Conservation (phyloP, 2,888 invertebrate genomes). For the Holacanthella duospinosa region DNA sequence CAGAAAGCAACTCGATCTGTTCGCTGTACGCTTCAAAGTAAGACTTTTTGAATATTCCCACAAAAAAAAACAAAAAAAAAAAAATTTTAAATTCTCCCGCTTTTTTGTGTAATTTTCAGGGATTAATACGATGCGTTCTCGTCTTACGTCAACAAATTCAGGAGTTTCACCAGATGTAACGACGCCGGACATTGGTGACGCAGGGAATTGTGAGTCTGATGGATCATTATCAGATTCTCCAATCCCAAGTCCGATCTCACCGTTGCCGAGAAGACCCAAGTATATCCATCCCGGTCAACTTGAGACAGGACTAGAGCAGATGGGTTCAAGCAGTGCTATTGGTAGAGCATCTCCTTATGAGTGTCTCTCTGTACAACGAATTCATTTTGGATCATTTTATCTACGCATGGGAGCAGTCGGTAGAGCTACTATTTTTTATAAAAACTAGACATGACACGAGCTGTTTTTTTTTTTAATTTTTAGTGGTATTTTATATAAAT, state of each 20-base stretch:
- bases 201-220: slow-evolving; percentile 18
- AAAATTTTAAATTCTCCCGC: neutral
- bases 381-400: slow-evolving; percentile 34
- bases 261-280: neutral
- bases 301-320: neutral
- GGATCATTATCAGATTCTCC: slow-evolving; percentile 31
- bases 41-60: slow-evolving; percentile 1
- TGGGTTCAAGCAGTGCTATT: neutral
- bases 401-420: slow-evolving; percentile 34
- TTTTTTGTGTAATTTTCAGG: slow-evolving; percentile 16
- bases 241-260: slow-evolving; percentile 15
- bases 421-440: slow-evolving; percentile 5
- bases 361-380: neutral
- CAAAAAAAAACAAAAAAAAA: neutral
- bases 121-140: slow-evolving; percentile 33
- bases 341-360: neutral
- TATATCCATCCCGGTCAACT: neutral
- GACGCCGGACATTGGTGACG: slow-evolving; percentile 29
- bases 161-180: too few relatives aligned
- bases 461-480: neutral
- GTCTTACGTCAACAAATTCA: slow-evolving; percentile 23
- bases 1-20: slow-evolving; percentile 42
- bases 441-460: too few relatives aligned
- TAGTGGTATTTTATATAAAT: too few relatives aligned
- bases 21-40: slow-evolving; percentile 32